phyloP scores from a whole-genome alignment of 2,888 invertebrate genomes.

The Drosophila borborema region DNA sequence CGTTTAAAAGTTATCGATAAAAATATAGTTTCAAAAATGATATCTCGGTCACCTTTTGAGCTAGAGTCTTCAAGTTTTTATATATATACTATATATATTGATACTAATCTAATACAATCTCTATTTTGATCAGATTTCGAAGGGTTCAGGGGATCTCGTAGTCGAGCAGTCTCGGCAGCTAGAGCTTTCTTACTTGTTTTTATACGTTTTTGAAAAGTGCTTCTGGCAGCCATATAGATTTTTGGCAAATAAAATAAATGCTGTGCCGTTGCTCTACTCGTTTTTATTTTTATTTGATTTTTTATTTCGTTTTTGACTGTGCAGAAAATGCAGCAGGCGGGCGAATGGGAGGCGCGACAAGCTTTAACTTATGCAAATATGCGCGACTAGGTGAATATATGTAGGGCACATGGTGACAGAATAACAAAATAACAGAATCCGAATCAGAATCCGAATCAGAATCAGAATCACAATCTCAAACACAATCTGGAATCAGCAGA shows the following conservation, averaged over 20 bases:
- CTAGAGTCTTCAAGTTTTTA: too few species aligned
- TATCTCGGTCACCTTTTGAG: too few species aligned
- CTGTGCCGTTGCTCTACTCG: slow-evolving; percentile 23
- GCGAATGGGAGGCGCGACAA: slow-evolving; percentile 16
- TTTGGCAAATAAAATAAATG: slow-evolving; percentile 50
- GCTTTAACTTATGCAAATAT: slow-evolving; percentile 54
- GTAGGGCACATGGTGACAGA: slow-evolving; percentile 40
- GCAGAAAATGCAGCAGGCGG: slow-evolving; percentile 30
- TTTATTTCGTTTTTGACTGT: slow-evolving; percentile 2
- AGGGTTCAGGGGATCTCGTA: too few species aligned
- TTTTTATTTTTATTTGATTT: too few species aligned
- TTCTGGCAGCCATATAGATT: slow-evolving; percentile 29
- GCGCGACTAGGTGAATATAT: slow-evolving; percentile 40
- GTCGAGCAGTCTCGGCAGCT: too few species aligned
- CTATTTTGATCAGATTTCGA: too few species aligned
- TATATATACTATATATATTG: too few species aligned
- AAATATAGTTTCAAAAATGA: too few species aligned
- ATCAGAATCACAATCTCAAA: slow-evolving; percentile 19
- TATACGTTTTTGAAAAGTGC: slow-evolving; percentile 1
- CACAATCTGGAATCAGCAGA: slow-evolving; percentile 14
- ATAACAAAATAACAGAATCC: slow-evolving; percentile 40
- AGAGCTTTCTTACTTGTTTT: not conserved
- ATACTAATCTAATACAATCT: too few species aligned
- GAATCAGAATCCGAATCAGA: slow-evolving; percentile 15
- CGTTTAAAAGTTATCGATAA: too few species aligned